Conservation (phyloP, 1,140 invertebrate species). For the Panagrolaimus sp. region DNA sequence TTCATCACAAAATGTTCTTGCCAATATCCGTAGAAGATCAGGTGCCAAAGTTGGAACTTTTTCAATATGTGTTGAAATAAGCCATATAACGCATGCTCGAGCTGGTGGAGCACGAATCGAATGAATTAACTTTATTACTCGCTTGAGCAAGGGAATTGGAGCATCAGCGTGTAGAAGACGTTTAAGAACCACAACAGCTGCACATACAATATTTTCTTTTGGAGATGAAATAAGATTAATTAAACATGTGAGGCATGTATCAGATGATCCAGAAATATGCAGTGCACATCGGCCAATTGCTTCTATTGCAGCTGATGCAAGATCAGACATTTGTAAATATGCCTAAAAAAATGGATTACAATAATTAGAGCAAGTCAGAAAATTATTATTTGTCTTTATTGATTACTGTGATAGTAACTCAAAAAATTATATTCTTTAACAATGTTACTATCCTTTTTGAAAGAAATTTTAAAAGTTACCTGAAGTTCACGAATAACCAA, state of each 20-base stretch:
- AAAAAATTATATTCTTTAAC: too few species aligned
- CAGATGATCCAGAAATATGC: slow-evolving; percentile 82
- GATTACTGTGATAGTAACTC: too few species aligned
- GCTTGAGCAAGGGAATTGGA: slow-evolving; percentile 39
- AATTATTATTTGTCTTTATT: too few species aligned
- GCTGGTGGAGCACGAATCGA: slow-evolving; percentile 72
- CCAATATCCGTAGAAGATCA: slow-evolving; percentile 83
- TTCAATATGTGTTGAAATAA: slow-evolving; percentile 81
- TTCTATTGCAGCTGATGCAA: slow-evolving; percentile 93
- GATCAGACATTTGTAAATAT: slow-evolving; percentile 87
- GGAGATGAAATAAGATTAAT: slow-evolving; percentile 70
- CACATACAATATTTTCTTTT: slow-evolving; percentile 47
- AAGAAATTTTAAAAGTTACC: too few species aligned
- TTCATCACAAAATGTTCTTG: slow-evolving; percentile 84
- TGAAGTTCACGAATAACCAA: slow-evolving; percentile 88
- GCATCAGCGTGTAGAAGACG: slow-evolving; percentile 52
- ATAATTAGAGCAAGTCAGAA: too few species aligned
- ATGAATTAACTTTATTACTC: slow-evolving; percentile 76
- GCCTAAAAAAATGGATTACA: slow-evolving; percentile 62
- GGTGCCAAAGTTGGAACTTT: slow-evolving; percentile 72
- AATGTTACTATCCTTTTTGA: too few species aligned
- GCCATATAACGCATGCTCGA: slow-evolving; percentile 71
- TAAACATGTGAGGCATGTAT: slow-evolving; percentile 87
- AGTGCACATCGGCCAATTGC: slow-evolving; percentile 76
- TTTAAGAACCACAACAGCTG: slow-evolving; percentile 53